These are phyloP conservation scores for Catalaphyllia jardinei DNA, from an alignment of 64 coral and sea anemone genomes.

Conservation along the genomic window DNA sequence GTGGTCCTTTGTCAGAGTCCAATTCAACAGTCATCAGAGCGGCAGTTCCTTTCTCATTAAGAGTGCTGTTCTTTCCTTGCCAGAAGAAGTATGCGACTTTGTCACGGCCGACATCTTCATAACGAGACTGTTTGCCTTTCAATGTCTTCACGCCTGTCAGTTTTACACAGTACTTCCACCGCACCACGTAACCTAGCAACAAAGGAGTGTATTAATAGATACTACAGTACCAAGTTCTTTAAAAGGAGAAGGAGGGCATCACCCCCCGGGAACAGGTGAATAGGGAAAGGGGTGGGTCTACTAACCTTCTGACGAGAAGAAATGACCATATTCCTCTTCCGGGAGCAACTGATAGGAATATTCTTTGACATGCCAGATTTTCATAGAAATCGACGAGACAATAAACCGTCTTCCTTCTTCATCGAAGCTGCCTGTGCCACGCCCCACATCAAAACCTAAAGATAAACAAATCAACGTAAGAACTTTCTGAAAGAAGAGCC, in stretches of 20 bases:
- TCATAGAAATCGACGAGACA: conserved; percentile 76
- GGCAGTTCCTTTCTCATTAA: conserved; percentile 94
- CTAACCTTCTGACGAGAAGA: conserved; percentile 94
- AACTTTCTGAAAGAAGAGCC: too few relatives aligned
- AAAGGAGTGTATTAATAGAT: not conserved
- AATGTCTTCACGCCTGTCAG: conserved; percentile 76
- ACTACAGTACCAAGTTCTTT: too few relatives aligned
- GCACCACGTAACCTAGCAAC: conserved; percentile 84
- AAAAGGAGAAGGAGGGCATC: too few relatives aligned
- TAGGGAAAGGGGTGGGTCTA: not conserved
- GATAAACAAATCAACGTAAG: not conserved
- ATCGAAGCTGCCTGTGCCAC: conserved; percentile 82
- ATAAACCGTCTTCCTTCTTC: conserved; percentile 81
- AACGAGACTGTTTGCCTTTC: conserved; percentile 81
- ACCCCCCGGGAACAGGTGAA: too few relatives aligned
- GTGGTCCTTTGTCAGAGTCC: conserved; percentile 94
- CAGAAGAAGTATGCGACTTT: conserved; percentile 97
- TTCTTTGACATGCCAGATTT: conserved; percentile 94
- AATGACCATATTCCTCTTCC: conserved; percentile 84
- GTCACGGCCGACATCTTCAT: conserved; percentile 92
- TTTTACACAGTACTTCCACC: conserved; percentile 98
- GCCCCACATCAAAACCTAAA: conserved; percentile 92
- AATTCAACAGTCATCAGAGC: conserved; percentile 94
- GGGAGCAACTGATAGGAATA: conserved; percentile 65
- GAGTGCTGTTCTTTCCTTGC: conserved; percentile 91